Evolutionary conservation across 2,113 vertebrate species (phyloP).

Genomic region (Gulo gulo): DNA sequence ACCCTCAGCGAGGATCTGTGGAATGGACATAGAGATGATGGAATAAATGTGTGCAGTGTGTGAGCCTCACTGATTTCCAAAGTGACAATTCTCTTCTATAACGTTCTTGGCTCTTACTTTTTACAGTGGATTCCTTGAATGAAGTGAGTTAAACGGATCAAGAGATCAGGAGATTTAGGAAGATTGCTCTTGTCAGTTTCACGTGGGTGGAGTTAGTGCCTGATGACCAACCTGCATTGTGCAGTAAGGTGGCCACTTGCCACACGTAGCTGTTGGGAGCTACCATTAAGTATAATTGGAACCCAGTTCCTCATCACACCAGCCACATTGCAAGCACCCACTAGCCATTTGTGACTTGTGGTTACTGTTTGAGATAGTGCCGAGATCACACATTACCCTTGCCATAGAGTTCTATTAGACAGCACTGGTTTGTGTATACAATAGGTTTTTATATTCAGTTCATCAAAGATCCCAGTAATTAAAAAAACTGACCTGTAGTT

Average conservation of each 20-base stretch:
- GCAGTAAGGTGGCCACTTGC: not conserved
- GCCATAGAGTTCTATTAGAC: not conserved
- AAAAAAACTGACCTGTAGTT: not conserved
- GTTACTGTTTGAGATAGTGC: not conserved
- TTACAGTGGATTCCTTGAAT: not conserved
- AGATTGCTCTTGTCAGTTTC: not conserved
- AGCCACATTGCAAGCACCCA: not conserved
- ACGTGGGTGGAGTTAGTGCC: no score
- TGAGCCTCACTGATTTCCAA: not conserved
- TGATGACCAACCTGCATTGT: not conserved
- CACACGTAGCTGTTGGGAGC: not conserved
- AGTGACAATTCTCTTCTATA: not conserved
- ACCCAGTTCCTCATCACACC: not conserved
- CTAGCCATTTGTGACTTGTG: not conserved
- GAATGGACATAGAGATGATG: no score
- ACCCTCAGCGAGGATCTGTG: rapidly evolving
- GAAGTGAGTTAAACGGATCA: not conserved
- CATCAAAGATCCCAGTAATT: not conserved
- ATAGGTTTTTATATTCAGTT: not conserved
- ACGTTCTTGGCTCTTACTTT: not conserved
- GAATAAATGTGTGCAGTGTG: not conserved
- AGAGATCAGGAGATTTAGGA: no score
- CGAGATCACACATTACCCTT: not conserved
- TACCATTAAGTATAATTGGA: not conserved
- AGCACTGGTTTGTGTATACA: not conserved